phyloP scores from a whole-genome alignment of 2,113 vertebrate species.

The Oriolus oriolus region DNA sequence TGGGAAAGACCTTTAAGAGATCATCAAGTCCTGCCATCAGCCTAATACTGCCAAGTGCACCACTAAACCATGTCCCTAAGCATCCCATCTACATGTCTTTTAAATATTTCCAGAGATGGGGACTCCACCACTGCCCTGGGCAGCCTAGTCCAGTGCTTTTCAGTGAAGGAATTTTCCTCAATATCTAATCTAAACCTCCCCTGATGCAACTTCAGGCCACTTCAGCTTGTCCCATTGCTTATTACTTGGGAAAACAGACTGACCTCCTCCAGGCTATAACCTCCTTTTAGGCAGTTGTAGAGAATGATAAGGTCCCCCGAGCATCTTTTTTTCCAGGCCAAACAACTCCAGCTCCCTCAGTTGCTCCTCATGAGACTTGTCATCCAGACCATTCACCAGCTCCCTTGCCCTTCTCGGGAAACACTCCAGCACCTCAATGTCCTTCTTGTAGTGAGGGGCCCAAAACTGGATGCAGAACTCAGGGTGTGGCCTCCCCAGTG shows the following conservation, averaged over 20 bases:
- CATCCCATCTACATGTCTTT: not conserved
- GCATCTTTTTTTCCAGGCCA: not conserved
- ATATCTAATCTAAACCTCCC: not conserved
- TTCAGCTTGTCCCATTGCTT: not conserved
- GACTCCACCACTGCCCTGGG: not conserved
- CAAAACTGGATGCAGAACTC: not conserved
- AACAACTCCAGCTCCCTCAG: not conserved
- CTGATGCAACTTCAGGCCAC: not conserved
- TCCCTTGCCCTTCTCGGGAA: not conserved
- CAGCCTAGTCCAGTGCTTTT: not conserved
- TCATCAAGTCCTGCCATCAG: not conserved
- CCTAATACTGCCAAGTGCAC: not conserved
- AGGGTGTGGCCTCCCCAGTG: not conserved
- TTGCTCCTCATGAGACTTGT: not conserved
- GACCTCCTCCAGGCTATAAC: not conserved
- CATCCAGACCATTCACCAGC: not conserved
- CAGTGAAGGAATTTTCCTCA: not conserved
- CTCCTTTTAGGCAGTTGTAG: not conserved
- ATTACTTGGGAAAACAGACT: not conserved
- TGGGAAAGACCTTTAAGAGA: not conserved
- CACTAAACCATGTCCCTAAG: not conserved
- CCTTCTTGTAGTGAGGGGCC: not conserved
- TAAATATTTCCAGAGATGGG: not conserved
- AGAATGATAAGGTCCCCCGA: not conserved
- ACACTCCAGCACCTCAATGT: not conserved